phyloP scores from a whole-genome alignment of 2,888 invertebrate genomes.

The Plemyria rubiginata region DNA sequence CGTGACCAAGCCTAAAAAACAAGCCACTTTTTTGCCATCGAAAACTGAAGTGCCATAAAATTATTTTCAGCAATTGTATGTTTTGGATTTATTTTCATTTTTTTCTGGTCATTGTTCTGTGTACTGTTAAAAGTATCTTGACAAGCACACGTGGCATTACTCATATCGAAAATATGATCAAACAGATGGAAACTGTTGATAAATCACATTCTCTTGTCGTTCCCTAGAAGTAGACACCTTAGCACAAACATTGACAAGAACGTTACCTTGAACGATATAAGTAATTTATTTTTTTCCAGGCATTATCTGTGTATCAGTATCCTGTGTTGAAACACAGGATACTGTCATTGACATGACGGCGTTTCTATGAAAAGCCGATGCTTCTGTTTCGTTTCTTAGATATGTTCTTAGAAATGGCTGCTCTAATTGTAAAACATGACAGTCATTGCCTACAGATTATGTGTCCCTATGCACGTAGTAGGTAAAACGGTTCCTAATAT shows the following conservation, averaged over 20 bases:
- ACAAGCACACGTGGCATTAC: conserved; percentile 10
- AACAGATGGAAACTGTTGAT: conserved; percentile 21
- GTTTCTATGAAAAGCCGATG: not conserved
- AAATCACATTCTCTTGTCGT: conserved; percentile 24
- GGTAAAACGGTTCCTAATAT: not conserved
- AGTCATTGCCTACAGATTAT: not conserved
- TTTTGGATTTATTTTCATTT: conserved; percentile 5
- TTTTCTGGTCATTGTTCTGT: conserved; percentile 12
- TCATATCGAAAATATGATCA: conserved; percentile 29
- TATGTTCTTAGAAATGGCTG: not conserved
- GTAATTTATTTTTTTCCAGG: conserved; percentile 6
- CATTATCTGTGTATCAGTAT: not conserved
- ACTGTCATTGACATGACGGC: not conserved
- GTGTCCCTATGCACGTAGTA: not conserved
- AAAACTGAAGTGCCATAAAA: conserved; percentile 9
- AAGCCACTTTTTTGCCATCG: too few relatives aligned
- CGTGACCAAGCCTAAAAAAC: too few relatives aligned
- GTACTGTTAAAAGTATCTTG: not conserved
- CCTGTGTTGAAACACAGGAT: too few relatives aligned
- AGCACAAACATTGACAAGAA: conserved; percentile 20
- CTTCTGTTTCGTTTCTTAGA: not conserved
- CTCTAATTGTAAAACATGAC: not conserved
- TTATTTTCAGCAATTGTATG: conserved; percentile 10
- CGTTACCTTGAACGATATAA: conserved; percentile 14
- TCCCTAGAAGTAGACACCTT: conserved; percentile 21